Evolutionary conservation across 2,113 vertebrate genomes (phyloP).

Genomic region (Ameiurus melas): DNA sequence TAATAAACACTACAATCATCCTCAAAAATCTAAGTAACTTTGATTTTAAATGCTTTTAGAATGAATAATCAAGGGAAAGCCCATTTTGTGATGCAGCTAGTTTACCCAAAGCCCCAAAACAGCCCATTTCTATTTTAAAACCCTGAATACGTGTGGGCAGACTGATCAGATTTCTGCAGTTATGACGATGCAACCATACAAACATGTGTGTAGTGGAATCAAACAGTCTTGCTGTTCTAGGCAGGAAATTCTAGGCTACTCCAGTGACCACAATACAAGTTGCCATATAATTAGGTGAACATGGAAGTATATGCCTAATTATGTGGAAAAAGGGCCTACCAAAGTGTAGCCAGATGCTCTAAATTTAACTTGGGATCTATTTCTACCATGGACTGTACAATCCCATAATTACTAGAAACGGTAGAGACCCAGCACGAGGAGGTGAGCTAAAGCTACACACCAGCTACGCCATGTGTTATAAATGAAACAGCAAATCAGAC

Average conservation of each 20-base stretch:
- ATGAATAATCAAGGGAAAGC: constrained; percentile 45
- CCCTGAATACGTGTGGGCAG: constrained; percentile 45
- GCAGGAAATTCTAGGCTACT: constrained; percentile 72
- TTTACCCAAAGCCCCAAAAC: constrained; percentile 42
- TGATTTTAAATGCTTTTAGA: not conserved
- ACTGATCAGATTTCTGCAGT: constrained; percentile 34
- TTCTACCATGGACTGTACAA: constrained; percentile 65
- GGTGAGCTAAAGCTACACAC: constrained; percentile 52
- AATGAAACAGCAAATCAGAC: constrained; percentile 32
- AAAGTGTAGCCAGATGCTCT: constrained; percentile 73
- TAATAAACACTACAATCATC: not conserved
- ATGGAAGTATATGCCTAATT: constrained; percentile 71
- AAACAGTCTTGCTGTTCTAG: constrained; percentile 71
- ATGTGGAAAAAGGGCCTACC: constrained; percentile 66
- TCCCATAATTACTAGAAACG: constrained; percentile 72
- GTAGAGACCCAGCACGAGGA: constrained; percentile 59
- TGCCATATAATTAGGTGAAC: constrained; percentile 74
- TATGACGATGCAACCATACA: constrained; percentile 35
- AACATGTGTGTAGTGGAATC: constrained; percentile 51
- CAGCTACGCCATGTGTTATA: constrained; percentile 43
- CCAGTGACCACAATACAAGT: constrained; percentile 66
- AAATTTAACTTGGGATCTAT: constrained; percentile 70
- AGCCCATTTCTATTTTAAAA: constrained; percentile 47
- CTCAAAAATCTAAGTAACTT: no score
- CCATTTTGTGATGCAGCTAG: constrained; percentile 35